Percentiles rank a stretch among this genome's conserved stretches.
These are phyloP conservation scores for Variabilichromis moorii DNA, from an alignment of 2,113 vertebrate genomes.

Conservation along the genomic window DNA sequence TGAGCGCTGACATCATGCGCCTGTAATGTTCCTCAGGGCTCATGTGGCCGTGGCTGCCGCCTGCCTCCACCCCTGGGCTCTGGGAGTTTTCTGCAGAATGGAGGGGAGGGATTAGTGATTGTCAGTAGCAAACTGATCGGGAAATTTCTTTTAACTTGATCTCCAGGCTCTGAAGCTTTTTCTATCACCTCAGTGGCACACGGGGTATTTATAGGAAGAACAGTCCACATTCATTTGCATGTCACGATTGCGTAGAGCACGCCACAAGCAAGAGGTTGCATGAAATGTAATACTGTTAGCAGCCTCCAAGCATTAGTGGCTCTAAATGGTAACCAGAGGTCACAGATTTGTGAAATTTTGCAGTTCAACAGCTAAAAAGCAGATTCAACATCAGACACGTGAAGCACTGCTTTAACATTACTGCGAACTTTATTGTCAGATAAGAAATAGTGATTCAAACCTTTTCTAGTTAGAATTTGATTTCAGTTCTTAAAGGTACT, in stretches of 20 bases:
- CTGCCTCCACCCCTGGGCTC: conserved; percentile 79
- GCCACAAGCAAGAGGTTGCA: not conserved
- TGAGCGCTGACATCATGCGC: conserved; percentile 89
- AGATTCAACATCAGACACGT: not conserved
- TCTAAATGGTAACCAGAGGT: not conserved
- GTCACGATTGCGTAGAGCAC: not conserved
- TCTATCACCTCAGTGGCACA: not conserved
- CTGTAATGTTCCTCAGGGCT: conserved; percentile 94
- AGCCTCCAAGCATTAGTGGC: not conserved
- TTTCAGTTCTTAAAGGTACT: not conserved
- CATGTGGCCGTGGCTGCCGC: conserved; percentile 82
- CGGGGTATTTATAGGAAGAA: not conserved
- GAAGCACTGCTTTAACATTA: not conserved
- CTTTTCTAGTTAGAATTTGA: not conserved
- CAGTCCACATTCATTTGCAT: not conserved
- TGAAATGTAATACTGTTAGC: not conserved
- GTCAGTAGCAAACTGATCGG: not conserved
- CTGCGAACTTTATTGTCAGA: not conserved
- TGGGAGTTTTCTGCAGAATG: conserved; percentile 78
- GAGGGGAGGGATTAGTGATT: not conserved
- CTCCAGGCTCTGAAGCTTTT: not conserved
- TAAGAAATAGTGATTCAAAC: not conserved
- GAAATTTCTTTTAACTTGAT: not conserved
- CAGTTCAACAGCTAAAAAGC: not conserved
- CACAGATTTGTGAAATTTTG: not conserved